Percentiles rank a stretch among this genome's conserved stretches.
Evolutionary conservation across 1,140 invertebrate genomes (phyloP).

Genomic region (Dendrolimus kikuchii): DNA sequence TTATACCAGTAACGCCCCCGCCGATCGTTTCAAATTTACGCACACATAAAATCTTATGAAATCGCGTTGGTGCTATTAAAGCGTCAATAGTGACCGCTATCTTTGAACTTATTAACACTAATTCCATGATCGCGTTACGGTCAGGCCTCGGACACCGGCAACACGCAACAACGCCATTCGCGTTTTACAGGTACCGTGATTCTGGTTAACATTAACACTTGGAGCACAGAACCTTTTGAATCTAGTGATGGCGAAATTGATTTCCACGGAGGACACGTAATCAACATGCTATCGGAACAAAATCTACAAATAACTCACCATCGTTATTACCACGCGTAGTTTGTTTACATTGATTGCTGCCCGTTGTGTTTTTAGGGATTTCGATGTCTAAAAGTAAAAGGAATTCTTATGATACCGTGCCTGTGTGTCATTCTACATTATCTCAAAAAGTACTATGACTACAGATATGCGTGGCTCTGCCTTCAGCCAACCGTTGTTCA

Average conservation of each 20-base stretch:
- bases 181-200: too few species aligned
- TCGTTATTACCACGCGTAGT: slow-evolving; percentile 7
- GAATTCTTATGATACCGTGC: too few species aligned
- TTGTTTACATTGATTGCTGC: slow-evolving; percentile 9
- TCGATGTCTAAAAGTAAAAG: too few species aligned
- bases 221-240: slow-evolving; percentile 11
- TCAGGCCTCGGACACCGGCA: slow-evolving; percentile 11
- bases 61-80: slow-evolving; percentile 15
- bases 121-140: slow-evolving; percentile 56
- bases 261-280: slow-evolving; percentile 19
- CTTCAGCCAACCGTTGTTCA: too few species aligned
- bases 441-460: too few species aligned
- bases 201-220: too few species aligned
- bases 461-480: too few species aligned
- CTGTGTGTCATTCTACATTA: too few species aligned
- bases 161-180: slow-evolving; percentile 31
- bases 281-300: slow-evolving; percentile 18
- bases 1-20: not conserved
- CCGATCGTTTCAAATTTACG: slow-evolving; percentile 5
- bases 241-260: slow-evolving; percentile 14
- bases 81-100: slow-evolving; percentile 22
- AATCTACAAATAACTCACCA: slow-evolving; percentile 22
- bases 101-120: slow-evolving; percentile 40
- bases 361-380: too few species aligned
- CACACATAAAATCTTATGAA: slow-evolving; percentile 6